A percentile compares a stretch with the other conserved stretches of the same genome.
phyloP scores from a whole-genome alignment of 2,113 vertebrate species.

The Tragelaphus scriptus region DNA sequence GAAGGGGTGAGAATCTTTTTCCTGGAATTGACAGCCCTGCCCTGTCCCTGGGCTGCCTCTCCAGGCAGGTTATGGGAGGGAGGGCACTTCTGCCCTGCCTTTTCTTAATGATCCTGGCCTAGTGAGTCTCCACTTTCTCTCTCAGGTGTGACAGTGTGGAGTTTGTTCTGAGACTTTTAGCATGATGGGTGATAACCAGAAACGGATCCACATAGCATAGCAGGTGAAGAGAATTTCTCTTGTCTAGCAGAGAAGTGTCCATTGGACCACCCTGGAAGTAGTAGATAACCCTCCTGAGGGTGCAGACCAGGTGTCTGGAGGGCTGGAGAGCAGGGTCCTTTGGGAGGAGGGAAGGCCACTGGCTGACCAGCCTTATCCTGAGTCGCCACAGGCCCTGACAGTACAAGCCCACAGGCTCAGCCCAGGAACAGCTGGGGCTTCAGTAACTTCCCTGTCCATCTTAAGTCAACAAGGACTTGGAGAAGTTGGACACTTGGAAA shows the following conservation, averaged over 20 bases:
- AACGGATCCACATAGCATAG: not conserved
- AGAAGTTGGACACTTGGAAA: not conserved
- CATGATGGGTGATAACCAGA: not conserved
- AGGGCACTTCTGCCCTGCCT: not conserved
- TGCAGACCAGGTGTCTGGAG: not conserved
- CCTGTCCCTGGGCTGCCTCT: not conserved
- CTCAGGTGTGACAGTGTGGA: not conserved
- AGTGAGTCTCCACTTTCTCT: not conserved
- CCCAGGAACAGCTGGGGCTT: not conserved
- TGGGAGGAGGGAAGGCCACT: not conserved
- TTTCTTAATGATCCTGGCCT: not conserved
- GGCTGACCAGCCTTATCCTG: not conserved
- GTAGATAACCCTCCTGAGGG: not conserved
- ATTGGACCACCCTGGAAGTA: not conserved
- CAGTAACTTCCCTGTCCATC: not conserved
- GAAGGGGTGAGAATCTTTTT: not conserved
- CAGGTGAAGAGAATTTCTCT: not conserved
- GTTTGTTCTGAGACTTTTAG: constrained; percentile 8
- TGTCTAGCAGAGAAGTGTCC: not conserved
- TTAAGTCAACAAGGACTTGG: not conserved
- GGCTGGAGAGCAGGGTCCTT: not conserved
- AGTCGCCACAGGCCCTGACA: not conserved
- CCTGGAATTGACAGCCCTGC: not conserved
- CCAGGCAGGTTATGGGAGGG: not conserved
- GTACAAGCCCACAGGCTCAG: not conserved